Evolutionary conservation across 2,113 vertebrate species (phyloP).

Genomic region (Tragelaphus buxtoni): DNA sequence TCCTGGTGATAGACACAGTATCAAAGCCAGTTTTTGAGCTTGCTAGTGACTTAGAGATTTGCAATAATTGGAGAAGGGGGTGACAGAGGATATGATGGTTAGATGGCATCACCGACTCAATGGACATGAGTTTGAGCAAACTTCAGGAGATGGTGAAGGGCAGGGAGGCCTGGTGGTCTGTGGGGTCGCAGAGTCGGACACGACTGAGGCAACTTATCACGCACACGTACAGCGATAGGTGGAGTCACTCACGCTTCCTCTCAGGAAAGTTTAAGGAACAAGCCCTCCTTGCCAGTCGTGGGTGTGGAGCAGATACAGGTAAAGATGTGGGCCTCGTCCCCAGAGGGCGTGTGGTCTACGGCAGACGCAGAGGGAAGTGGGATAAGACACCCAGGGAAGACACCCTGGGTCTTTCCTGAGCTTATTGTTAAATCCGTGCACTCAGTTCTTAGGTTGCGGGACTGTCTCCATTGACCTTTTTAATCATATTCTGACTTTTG

Average conservation of each 20-base stretch:
- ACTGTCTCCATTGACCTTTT: not conserved
- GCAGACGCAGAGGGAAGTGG: not conserved
- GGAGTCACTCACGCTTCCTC: not conserved
- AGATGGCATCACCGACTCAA: not conserved
- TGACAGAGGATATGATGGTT: not conserved
- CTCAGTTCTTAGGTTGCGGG: not conserved
- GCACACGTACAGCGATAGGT: accelerated
- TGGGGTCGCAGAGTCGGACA: not conserved
- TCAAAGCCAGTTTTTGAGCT: not conserved
- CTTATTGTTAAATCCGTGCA: not conserved
- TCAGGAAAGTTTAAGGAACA: not conserved
- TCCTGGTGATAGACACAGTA: not conserved
- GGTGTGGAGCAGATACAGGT: not conserved
- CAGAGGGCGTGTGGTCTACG: not conserved
- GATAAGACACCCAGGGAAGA: not conserved
- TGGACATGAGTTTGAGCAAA: not conserved
- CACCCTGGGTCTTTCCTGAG: accelerated
- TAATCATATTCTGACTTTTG: not conserved
- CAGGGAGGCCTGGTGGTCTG: not conserved
- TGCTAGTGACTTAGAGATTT: not conserved
- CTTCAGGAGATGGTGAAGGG: not conserved
- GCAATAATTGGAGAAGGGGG: not conserved
- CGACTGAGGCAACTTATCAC: not conserved
- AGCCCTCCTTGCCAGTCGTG: not conserved
- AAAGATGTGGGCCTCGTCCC: not conserved